Base-by-base conservation (phyloP, 1,140 invertebrate species). In the Lepidurus packardi region DNA sequence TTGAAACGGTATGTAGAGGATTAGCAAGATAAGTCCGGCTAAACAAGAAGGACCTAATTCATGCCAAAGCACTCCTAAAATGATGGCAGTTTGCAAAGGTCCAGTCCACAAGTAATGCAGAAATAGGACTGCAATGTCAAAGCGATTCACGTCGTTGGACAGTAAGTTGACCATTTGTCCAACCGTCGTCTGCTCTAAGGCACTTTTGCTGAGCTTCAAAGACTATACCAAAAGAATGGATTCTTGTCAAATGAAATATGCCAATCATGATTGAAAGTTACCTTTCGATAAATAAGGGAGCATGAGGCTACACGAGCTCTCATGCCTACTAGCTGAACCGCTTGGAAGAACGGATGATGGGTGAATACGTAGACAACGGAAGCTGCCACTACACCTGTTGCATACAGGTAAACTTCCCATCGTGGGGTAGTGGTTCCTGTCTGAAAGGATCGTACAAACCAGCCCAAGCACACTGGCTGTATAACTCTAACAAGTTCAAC, bases 101-200 rank as follows among this genome's bases (percentile, higher is more conserved):
- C 93, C 94, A 7, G 82, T 82, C 85, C 87, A 86, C 7, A 89
- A 79, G 79, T 87, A 88, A 77, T 88, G 88, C 0, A 88, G 79
- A 77, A 87, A 89, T 42, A 88, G 83, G 65, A 85, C 82, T 77
- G 79, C 81, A 24, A 80, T n/a, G 44, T 82, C 82, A 45, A 82
- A 81, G 4, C 82, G 77, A 78, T 90, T 90, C 73, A 92, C 91
- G 84, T 98, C 95, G 84, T 97, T 98, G 11, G 94, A 95, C 80
- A 98, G 87, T 8, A 98, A 87, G 85, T 97, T 98, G 13, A 97
- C 92, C 83, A 97, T 91, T 86, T 98, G 92, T 8, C 95, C 95
- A 44, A 90, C 89, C 4, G 93, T 93, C 5, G 92, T 93, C 82
- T 92, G 88, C 25, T 90, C 89, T 43, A 96, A 84, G 9, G 92